Base-by-base conservation (phyloP, 2,888 invertebrate species). In the Drosophila testacea region DNA sequence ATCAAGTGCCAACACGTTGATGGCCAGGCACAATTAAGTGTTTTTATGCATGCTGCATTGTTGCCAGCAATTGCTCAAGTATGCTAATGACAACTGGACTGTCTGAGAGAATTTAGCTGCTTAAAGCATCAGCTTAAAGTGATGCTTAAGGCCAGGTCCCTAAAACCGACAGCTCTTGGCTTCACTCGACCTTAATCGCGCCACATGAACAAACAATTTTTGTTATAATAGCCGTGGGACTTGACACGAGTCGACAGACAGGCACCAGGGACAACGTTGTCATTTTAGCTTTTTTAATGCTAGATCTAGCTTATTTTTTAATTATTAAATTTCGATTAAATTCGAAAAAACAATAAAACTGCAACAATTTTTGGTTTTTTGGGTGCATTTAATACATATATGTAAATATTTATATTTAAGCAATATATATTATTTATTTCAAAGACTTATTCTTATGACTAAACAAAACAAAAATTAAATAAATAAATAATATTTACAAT, bases 11-110 rank as follows among this genome's bases (percentile, higher is more conserved):
- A 54, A 67, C 87, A 73, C 73, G 88, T 76, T 83, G 88, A 68
- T 75, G 83, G 80, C 77, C 81, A 67, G 59, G 85, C 73, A 85
- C 88, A 84, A 84, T 84, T 88, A 84, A 88, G 88, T 85, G 74
- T 77, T 83, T 83, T 88, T 88, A 88, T 80, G 88, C 77, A 83
- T 77, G 70, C 86, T 68, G 85, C 78, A 71, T 77, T 80, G 70
- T 79, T 77, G 55, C 56, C 60, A 60, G 69, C 74, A 81, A 77
- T 80, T 87, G 78, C 71, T 81, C 84, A 81, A 85, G 83, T 78
- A 84, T 88, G 86, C 83, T 88, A 83, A 84, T 88, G 86, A 75
- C 79, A 51, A 57, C 55, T 60, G 59, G 27, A 36, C 46, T n/a
- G 38, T 38, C 30, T 22, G n/a, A 42, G 22, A 16, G 16, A 9